Evolutionary conservation across 2,113 vertebrate species (phyloP).

Genomic region (Anguilla japonica): DNA sequence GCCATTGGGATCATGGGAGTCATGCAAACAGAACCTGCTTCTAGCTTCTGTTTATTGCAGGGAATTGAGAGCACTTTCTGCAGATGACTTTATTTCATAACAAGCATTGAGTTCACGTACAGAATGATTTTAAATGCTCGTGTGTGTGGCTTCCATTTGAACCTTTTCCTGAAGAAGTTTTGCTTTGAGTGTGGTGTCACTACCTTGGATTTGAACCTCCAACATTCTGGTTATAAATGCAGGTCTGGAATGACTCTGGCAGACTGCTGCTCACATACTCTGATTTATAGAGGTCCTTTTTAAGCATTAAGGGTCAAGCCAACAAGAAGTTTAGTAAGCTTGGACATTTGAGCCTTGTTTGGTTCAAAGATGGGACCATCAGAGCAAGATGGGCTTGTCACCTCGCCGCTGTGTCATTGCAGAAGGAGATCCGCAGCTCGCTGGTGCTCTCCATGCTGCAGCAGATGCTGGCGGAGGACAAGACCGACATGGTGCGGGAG

Average conservation of each 20-base stretch:
- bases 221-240: neutral
- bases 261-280: neutral
- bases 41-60: neutral
- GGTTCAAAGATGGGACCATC: neutral
- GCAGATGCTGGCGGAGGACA: constrained; percentile 98
- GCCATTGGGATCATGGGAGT: neutral
- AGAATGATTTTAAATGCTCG: too few species aligned
- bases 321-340: neutral
- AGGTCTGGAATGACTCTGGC: neutral
- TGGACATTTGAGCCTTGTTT: neutral
- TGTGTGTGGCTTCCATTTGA: too few species aligned
- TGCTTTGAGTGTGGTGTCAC: neutral
- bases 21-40: neutral
- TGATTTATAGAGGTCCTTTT: neutral
- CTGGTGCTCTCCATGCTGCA: constrained; percentile 97
- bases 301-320: neutral
- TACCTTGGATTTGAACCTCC: neutral
- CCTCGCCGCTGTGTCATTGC: constrained; percentile 42
- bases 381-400: neutral
- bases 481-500: constrained; percentile 96
- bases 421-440: constrained; percentile 98
- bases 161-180: neutral
- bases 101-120: too few species aligned
- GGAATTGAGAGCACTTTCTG: neutral
- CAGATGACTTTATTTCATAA: neutral